phyloP scores from a whole-genome alignment of 2,797 vertebrate genomes.

The Gastrophryne carolinensis region DNA sequence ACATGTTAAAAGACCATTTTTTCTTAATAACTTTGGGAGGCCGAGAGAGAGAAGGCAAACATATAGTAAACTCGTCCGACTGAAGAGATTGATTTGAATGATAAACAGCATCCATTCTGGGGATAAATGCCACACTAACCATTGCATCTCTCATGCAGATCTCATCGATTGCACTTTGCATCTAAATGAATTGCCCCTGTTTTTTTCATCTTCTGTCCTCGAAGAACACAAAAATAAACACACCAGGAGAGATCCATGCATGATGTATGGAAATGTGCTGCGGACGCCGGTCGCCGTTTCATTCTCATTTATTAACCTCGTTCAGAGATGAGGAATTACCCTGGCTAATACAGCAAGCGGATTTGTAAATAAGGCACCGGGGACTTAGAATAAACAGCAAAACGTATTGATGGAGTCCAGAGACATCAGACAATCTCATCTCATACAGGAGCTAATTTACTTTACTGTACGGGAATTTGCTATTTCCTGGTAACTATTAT shows the following conservation, averaged over 20 bases:
- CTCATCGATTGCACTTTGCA: not conserved
- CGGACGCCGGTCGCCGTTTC: not conserved
- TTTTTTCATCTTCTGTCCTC: not conserved
- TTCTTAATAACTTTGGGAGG: too few species aligned
- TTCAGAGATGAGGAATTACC: not conserved
- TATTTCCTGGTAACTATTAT: too few species aligned
- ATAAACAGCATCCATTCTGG: not conserved
- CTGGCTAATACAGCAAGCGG: not conserved
- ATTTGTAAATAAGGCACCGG: not conserved
- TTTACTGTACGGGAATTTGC: not conserved
- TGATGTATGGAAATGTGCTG: not conserved
- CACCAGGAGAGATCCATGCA: not conserved
- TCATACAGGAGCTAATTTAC: not conserved
- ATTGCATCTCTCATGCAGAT: constrained; percentile 1
- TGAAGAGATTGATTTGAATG: not conserved
- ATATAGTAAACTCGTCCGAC: not conserved
- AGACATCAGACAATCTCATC: not conserved
- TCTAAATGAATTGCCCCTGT: not conserved
- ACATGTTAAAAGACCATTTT: too few species aligned
- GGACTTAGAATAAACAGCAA: not conserved
- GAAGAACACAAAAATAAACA: not conserved
- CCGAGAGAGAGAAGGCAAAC: too few species aligned
- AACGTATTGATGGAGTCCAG: not conserved
- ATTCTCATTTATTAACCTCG: not conserved
- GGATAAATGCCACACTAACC: constrained; percentile 4